phyloP scores from a whole-genome alignment of 2,797 vertebrate genomes.

The Myotis pilosus region DNA sequence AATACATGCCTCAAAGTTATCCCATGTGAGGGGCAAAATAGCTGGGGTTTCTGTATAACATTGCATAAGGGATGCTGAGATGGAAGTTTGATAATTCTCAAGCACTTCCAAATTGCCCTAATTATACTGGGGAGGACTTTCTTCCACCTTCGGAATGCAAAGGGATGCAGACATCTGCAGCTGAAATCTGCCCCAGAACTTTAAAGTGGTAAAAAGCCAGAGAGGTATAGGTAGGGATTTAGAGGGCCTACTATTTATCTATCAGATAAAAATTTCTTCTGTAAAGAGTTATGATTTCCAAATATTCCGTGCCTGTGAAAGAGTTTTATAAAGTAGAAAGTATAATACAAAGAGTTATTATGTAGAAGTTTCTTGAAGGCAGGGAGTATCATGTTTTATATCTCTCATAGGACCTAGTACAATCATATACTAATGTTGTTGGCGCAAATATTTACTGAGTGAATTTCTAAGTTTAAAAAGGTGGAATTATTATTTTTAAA shows the following conservation, averaged over 20 bases:
- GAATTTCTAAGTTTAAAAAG: not conserved
- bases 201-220: not conserved
- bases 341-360: not conserved
- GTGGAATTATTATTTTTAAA: not conserved
- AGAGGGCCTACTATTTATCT: not conserved
- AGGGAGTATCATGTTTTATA: not conserved
- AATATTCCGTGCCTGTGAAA: not conserved
- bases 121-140: not conserved
- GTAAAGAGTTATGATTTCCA: not conserved
- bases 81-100: not conserved
- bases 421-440: not conserved
- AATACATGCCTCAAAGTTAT: not conserved
- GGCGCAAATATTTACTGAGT: not conserved
- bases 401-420: not conserved
- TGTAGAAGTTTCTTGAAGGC: conserved; percentile 6
- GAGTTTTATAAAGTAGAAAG: not conserved
- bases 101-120: not conserved
- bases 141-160: not conserved
- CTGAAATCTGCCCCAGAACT: not conserved
- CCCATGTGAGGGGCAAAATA: not conserved
- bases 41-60: not conserved
- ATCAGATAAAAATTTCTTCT: not conserved
- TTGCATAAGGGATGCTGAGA: not conserved
- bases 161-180: not conserved
- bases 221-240: not conserved